A percentile compares a stretch with the other conserved stretches of the same genome.
These are phyloP conservation scores for Eurypyga helias DNA, from an alignment of 2,113 vertebrate genomes.

Conservation along the genomic window DNA sequence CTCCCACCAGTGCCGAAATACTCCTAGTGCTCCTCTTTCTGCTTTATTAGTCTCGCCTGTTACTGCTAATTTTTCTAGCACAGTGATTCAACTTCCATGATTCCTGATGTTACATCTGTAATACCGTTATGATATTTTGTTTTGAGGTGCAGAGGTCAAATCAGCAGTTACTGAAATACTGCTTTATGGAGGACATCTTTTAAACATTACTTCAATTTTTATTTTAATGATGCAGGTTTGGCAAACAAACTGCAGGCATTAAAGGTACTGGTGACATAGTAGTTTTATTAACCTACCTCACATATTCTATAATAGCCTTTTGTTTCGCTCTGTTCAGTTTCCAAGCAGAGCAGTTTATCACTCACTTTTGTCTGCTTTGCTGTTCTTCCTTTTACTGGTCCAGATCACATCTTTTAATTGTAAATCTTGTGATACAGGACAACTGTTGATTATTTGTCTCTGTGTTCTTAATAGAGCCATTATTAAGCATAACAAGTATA, in stretches of 20 bases:
- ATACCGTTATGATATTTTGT: background rate
- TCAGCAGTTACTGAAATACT: background rate
- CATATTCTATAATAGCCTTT: background rate
- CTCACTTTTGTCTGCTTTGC: background rate
- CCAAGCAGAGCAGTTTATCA: background rate
- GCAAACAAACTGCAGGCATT: background rate
- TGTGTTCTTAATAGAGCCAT: background rate
- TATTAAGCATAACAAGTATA: background rate
- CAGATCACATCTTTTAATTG: background rate
- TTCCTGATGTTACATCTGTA: background rate
- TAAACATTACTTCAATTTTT: background rate
- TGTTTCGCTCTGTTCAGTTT: background rate
- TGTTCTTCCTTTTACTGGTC: background rate
- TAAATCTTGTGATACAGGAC: background rate
- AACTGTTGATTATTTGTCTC: constrained; percentile 38
- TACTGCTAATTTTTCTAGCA: background rate
- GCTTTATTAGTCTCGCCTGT: background rate
- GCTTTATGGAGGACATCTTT: background rate
- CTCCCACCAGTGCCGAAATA: background rate
- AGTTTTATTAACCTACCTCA: background rate
- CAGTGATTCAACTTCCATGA: background rate
- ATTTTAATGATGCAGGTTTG: background rate
- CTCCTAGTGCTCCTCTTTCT: background rate
- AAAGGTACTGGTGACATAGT: background rate
- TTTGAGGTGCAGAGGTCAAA: background rate